Evolutionary conservation across 2,888 invertebrate genomes (phyloP), one percentile per base, ranked within the genome.

Genomic region (Philereme vetulata): DNA sequence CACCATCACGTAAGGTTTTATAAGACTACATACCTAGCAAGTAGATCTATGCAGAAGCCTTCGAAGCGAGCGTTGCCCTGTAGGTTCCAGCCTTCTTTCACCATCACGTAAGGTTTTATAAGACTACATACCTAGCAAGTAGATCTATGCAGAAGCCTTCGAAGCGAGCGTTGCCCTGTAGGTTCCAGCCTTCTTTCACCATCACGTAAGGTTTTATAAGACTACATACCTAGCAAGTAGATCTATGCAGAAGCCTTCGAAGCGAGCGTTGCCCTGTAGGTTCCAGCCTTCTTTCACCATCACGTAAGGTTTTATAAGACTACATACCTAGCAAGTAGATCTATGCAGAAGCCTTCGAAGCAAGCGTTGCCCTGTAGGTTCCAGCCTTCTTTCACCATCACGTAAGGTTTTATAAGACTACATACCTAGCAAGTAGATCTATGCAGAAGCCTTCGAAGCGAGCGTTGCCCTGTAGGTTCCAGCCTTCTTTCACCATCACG

Each of bases 81-180:
- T 5, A 97, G 91, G 84, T 97, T 97, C 85, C 94, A 95, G 61
- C 96, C 96, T 64, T 95, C 95, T 74, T 96, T 96, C 51, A 97
- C 95, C 97, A 97, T 97, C 4, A 98, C 97, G 86, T 98, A 98
- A 0, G 98, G 98, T 68, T 95, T 95, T 78, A n/a, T 21, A 21
- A 21, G 21, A 21, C 21, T 21, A 21, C 2, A 21, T 21, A 21
- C 21, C 21, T 21, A 21, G 96, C 96, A 42, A 98, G 93, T 57
- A 98, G 90, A 85, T 98, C 98, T 72, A 98, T 97, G 86, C 98
- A 98, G 92, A 98, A 98, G 0, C 98, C 98, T 75, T 98, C 97
- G 82, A 96, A 97, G 32, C 96, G 93, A 1, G 96, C 96, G 83
- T 97, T 97, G 4, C 97, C 97, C 46, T 97, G 97, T 5, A 97